A percentile compares a stretch with the other conserved stretches of the same genome.
These are phyloP conservation scores for Clarias gariepinus DNA, from an alignment of 2,113 vertebrate genomes.

Conservation along the genomic window DNA sequence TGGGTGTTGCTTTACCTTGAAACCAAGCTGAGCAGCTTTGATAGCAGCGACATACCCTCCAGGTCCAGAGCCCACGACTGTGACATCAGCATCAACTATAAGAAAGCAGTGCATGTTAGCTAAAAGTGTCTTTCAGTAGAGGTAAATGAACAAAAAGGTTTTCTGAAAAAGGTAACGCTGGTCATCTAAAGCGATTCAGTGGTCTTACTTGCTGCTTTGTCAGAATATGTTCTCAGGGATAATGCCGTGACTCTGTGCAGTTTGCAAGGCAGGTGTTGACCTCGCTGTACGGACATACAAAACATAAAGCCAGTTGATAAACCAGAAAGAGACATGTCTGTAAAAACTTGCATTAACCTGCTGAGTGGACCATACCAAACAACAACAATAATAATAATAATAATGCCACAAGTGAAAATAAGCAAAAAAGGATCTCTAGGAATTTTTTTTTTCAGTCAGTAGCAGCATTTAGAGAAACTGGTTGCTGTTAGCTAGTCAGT, in stretches of 20 bases:
- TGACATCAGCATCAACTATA: slow-evolving; percentile 92
- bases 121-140: not conserved
- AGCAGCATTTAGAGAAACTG: not conserved
- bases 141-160: not conserved
- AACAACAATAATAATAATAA: not conserved
- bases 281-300: slow-evolving; percentile 69
- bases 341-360: not conserved
- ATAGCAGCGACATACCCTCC: slow-evolving; percentile 98
- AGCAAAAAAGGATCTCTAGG: too few relatives aligned
- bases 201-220: slow-evolving; percentile 82
- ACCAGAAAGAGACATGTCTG: not conserved
- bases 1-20: slow-evolving; percentile 80
- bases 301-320: not conserved
- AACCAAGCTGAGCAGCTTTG: slow-evolving; percentile 96
- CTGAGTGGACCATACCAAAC: not conserved
- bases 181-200: not conserved
- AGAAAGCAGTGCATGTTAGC: not conserved
- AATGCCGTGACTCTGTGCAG: slow-evolving; percentile 76
- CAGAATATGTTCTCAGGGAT: slow-evolving; percentile 82
- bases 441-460: too few relatives aligned
- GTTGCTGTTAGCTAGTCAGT: not conserved
- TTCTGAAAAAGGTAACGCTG: not conserved
- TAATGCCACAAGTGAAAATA: not conserved
- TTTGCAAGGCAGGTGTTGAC: slow-evolving; percentile 78
- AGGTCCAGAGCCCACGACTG: slow-evolving; percentile 94